Conservation (phyloP, 1,140 invertebrate species). For the Acromyrmex heyeri region DNA sequence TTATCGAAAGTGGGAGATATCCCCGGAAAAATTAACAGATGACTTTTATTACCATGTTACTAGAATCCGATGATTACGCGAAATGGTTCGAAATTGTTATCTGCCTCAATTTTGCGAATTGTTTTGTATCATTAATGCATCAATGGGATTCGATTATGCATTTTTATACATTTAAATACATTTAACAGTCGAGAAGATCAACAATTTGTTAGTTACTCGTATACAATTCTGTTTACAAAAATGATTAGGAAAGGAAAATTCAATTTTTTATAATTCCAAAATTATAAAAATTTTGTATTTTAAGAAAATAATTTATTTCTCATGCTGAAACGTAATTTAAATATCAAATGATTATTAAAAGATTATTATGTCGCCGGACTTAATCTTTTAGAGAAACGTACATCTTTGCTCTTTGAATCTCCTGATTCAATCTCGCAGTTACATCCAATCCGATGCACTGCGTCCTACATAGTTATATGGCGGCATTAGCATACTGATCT, state of each 20-base stretch:
- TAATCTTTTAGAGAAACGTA: background rate
- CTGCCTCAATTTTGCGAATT: background rate
- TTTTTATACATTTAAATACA: background rate
- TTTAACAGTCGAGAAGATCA: background rate
- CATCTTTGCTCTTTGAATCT: conserved; percentile 16
- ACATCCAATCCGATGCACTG: background rate
- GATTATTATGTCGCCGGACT: background rate
- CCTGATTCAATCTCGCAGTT: background rate
- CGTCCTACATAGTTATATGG: conserved; percentile 9
- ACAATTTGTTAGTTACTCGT: background rate
- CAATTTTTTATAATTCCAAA: background rate
- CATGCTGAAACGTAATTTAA: background rate
- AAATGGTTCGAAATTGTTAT: background rate
- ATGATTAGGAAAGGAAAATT: background rate
- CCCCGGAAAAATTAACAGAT: background rate
- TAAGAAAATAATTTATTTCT: background rate
- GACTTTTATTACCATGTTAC: background rate
- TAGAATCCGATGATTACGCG: background rate
- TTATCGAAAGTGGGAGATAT: conserved; percentile 8
- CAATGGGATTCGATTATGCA: background rate
- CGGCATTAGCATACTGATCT: conserved; percentile 51
- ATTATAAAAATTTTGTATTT: background rate
- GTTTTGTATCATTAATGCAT: background rate
- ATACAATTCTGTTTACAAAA: background rate
- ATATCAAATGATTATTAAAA: background rate